Evolutionary conservation across 1,140 invertebrate genomes (phyloP).

Genomic region (Megathymus violae): DNA sequence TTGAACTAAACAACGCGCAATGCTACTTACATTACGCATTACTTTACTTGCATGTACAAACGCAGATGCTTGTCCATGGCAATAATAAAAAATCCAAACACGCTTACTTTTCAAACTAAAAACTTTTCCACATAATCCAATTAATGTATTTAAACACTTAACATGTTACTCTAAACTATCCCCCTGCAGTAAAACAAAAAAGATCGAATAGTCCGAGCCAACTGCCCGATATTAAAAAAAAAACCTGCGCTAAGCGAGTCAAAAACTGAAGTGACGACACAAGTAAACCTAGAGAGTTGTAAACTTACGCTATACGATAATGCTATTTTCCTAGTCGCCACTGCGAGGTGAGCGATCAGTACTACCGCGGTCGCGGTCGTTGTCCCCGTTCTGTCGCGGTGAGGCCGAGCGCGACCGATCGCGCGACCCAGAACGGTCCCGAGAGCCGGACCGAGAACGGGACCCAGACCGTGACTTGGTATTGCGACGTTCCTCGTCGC

Average conservation of each 20-base stretch:
- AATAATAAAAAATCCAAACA: constrained; percentile 1
- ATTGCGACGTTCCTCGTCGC: constrained; percentile 63
- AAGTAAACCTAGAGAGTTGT: constrained; percentile 40
- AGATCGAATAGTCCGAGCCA: background rate
- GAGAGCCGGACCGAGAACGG: constrained; percentile 56
- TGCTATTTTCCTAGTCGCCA: constrained; percentile 57
- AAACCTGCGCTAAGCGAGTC: constrained; percentile 11
- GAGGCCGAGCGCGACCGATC: constrained; percentile 64
- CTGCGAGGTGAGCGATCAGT: constrained; percentile 71
- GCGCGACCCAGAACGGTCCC: constrained; percentile 60
- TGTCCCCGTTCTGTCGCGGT: constrained; percentile 71
- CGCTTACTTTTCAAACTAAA: too few relatives aligned
- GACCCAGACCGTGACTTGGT: constrained; percentile 73
- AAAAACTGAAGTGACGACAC: constrained; percentile 20
- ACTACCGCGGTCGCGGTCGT: constrained; percentile 53
- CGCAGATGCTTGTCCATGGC: background rate
- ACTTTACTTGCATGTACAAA: background rate
- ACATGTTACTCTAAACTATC: too few relatives aligned
- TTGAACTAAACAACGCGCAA: background rate
- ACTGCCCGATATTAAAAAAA: background rate
- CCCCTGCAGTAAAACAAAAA: background rate
- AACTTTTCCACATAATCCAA: too few relatives aligned
- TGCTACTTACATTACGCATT: too few relatives aligned
- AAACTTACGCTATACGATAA: constrained; percentile 39
- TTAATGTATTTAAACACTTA: too few relatives aligned